Evolutionary conservation across 92 coral and sea anemone species (phyloP), one percentile per base, ranked within the genome.

Genomic region (Phenganax subtilis): DNA sequence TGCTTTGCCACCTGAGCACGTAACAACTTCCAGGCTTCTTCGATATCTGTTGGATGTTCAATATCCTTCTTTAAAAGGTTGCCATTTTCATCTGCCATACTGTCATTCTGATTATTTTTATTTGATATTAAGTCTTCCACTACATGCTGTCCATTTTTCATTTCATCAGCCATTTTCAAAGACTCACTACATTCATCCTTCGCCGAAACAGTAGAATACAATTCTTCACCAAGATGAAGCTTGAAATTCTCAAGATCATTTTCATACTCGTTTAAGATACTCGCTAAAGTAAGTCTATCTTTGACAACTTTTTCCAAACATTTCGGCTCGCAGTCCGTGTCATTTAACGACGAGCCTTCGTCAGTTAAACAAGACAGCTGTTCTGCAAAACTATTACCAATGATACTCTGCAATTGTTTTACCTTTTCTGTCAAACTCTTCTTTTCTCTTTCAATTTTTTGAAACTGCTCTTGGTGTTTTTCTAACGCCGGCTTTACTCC

Each of bases 41-140:
- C 85, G n/a, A 90, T 82, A 67, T 87, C 90, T 54, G 84, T 89
- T 54, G 88, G 90, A 28, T 76, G 87, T 60, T 93, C 98, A n/a
- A 88, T 85, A 44, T 81, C 86, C 75, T 85, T 82, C 54, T 88
- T 85, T 58, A 88, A 91, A 20, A 90, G 84, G 37, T 90, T 92
- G 71, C 57, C 12, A n/a, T 75, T 55, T 56, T 77, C 82, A 15
- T 59, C 82, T 71, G 47, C 51, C 51, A 57, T n/a, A 10, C 54
- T 8, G 16, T 77, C 82, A 60, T 31, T n/a, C 12, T 60, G 10
- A 16, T 37, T 15, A 30, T 47, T 71, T 31, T 53, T 10, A 44
- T 55, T 71, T 6, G 75, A 16, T 12, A 30, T 12, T 25, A 76
- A 55, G 51, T 57, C 51, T 16, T 76, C 65, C 31, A 6, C 20